Percentiles rank a stretch among this genome's conserved stretches.
Conservation (phyloP, 2,888 invertebrate genomes). For the Lysandra coridon region DNA sequence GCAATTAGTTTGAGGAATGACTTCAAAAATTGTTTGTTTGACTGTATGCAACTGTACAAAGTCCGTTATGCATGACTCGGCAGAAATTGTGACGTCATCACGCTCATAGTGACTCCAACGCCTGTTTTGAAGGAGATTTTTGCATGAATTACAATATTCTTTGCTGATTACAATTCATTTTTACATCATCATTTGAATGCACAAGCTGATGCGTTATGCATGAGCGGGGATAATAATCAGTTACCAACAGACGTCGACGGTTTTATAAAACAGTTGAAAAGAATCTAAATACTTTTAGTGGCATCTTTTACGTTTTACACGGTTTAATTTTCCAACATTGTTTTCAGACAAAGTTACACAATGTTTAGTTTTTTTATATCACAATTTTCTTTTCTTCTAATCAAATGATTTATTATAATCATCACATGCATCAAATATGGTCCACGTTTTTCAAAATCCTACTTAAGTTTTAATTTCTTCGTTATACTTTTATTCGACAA, state of each 20-base stretch:
- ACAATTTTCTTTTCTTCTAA: not conserved
- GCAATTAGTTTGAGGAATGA: constrained; percentile 23
- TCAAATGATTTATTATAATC: not conserved
- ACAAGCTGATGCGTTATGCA: constrained; percentile 42
- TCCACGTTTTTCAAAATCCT: not conserved
- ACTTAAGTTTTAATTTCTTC: not conserved
- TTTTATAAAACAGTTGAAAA: constrained; percentile 36
- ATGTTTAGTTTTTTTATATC: not conserved
- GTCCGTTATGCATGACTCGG: constrained; percentile 42
- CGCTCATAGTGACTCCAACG: constrained; percentile 38
- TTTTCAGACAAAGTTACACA: not conserved
- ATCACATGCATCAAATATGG: not conserved
- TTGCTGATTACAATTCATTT: constrained; percentile 38
- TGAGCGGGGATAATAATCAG: constrained; percentile 37
- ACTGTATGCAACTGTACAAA: constrained; percentile 31
- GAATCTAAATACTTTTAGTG: constrained; percentile 31
- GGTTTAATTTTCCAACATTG: not conserved
- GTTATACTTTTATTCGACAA: not conserved
- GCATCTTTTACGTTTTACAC: constrained; percentile 13
- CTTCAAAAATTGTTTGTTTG: constrained; percentile 18
- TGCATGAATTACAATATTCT: constrained; percentile 39
- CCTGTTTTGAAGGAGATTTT: constrained; percentile 36
- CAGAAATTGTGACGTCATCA: constrained; percentile 41
- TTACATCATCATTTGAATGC: constrained; percentile 36
- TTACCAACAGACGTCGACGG: constrained; percentile 36